phyloP scores from a whole-genome alignment of 2,888 invertebrate species.

The Spialia ferax region DNA sequence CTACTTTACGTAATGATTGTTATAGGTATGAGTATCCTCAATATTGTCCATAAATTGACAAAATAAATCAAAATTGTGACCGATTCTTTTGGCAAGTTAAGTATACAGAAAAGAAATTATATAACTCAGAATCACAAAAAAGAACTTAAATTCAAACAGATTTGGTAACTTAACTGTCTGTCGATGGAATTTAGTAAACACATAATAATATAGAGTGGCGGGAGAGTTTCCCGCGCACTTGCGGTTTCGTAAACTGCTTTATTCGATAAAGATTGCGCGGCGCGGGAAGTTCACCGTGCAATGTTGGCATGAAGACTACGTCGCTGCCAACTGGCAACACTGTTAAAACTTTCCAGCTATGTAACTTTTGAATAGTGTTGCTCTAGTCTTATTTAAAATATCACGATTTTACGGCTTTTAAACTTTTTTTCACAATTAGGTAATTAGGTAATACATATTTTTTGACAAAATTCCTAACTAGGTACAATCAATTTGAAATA shows the following conservation, averaged over 20 bases:
- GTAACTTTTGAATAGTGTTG: conserved; percentile 9
- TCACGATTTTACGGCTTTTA: background rate
- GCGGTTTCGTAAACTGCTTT: conserved; percentile 74
- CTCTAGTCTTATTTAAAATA: background rate
- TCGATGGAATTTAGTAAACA: conserved; percentile 5
- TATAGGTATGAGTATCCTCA: too few relatives aligned
- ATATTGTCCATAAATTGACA: too few relatives aligned
- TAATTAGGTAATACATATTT: too few relatives aligned
- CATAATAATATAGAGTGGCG: background rate
- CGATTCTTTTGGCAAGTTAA: too few relatives aligned
- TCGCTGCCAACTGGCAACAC: conserved; percentile 1
- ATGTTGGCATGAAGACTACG: conserved; percentile 5
- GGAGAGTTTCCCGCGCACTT: conserved; percentile 43
- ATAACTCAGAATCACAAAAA: background rate
- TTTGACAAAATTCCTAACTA: too few relatives aligned
- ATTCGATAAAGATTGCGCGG: conserved; percentile 77
- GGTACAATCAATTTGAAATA: too few relatives aligned
- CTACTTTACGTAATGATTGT: too few relatives aligned
- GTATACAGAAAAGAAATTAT: too few relatives aligned
- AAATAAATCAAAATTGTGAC: too few relatives aligned
- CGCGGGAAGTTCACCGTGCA: conserved; percentile 22
- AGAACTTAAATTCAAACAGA: background rate
- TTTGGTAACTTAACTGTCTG: background rate
- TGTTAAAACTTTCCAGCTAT: conserved; percentile 13
- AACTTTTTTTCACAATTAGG: too few relatives aligned